Evolutionary conservation across 2,113 vertebrate genomes (phyloP).

Genomic region (Serinus canaria): DNA sequence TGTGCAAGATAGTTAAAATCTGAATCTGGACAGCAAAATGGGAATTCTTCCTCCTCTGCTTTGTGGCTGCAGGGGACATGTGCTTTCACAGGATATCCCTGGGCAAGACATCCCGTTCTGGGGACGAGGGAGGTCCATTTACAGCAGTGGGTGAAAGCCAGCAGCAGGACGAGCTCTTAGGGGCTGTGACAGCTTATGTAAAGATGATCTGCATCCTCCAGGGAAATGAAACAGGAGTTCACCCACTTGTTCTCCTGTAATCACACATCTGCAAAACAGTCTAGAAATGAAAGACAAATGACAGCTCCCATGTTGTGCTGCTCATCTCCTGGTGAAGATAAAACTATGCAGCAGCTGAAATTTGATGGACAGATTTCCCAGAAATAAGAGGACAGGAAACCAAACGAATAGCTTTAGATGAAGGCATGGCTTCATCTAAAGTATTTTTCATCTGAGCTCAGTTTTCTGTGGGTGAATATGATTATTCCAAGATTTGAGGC

Average conservation of each 20-base stretch:
- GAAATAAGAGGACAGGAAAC: not conserved
- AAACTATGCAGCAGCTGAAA: not conserved
- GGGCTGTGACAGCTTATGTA: not conserved
- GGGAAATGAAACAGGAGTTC: constrained; percentile 10
- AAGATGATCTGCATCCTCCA: not conserved
- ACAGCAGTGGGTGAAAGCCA: not conserved
- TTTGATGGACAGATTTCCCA: constrained; percentile 4
- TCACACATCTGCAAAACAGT: not conserved
- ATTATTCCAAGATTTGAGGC: not conserved
- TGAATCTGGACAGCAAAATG: not conserved
- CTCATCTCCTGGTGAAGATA: not conserved
- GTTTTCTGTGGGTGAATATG: not conserved
- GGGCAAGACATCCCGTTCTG: not conserved
- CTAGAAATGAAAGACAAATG: constrained; percentile 5
- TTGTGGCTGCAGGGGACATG: fast-evolving
- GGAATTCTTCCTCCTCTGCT: fast-evolving
- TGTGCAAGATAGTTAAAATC: not conserved
- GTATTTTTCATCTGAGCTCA: not conserved
- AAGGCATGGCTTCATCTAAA: not conserved
- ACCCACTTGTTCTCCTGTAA: constrained; percentile 22
- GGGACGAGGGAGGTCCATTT: not conserved
- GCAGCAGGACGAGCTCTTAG: not conserved
- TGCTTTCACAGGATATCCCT: not conserved
- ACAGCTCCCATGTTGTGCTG: not conserved
- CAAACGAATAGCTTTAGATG: not conserved